Percentiles rank a stretch among this genome's conserved stretches.
phyloP scores from a whole-genome alignment of 2,797 vertebrate species.

The Crenichthys baileyi region DNA sequence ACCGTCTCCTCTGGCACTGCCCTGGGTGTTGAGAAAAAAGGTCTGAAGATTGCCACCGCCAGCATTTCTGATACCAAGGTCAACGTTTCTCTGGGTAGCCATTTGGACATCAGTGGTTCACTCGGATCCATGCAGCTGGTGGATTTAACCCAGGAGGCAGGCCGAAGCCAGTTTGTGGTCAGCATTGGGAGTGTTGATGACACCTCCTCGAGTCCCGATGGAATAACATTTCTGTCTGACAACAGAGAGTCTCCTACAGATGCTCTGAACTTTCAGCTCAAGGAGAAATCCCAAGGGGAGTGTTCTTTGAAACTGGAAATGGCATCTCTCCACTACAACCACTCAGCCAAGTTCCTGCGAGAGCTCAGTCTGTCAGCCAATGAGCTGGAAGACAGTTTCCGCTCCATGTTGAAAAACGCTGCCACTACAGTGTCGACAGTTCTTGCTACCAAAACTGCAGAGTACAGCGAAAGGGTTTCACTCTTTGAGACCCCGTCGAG shows the following conservation, averaged over 20 bases:
- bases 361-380: constrained; percentile 94
- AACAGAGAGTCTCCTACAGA: constrained; percentile 79
- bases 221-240: constrained; percentile 74
- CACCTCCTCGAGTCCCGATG: constrained; percentile 71
- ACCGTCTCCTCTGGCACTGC: constrained; percentile 83
- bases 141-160: constrained; percentile 91
- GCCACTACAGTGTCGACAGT: constrained; percentile 95
- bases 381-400: constrained; percentile 95
- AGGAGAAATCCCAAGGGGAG: constrained; percentile 89
- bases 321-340: constrained; percentile 98
- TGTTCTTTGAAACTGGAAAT: constrained; percentile 90
- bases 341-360: constrained; percentile 95
- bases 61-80: constrained; percentile 95
- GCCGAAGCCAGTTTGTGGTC: constrained; percentile 92
- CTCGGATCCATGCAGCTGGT: constrained; percentile 93
- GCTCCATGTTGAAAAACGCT: constrained; percentile 92
- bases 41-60: constrained; percentile 97
- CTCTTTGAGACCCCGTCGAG: constrained; percentile 88
- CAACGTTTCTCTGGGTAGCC: constrained; percentile 91
- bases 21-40: constrained; percentile 87
- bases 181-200: constrained; percentile 90
- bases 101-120: constrained; percentile 90
- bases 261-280: constrained; percentile 90
- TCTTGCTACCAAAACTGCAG: constrained; percentile 93
- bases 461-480: constrained; percentile 97